These are phyloP conservation scores for Montipora capitata DNA, from an alignment of 92 coral and sea anemone genomes.

Conservation along the genomic window DNA sequence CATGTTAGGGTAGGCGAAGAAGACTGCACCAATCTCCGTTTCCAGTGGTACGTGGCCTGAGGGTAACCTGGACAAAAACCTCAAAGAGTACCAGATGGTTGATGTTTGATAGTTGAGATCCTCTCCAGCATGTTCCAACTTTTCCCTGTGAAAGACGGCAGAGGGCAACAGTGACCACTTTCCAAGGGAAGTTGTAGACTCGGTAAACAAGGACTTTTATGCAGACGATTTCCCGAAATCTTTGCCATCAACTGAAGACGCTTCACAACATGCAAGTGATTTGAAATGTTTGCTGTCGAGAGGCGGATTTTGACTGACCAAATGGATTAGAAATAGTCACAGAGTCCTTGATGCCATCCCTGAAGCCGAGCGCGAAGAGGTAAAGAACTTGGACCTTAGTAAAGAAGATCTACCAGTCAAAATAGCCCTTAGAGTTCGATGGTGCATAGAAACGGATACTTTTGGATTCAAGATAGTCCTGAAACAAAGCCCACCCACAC, in stretches of 20 bases:
- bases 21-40: constrained; percentile 22
- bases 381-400: constrained; percentile 10
- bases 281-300: neutral
- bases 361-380: neutral
- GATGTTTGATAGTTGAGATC: constrained; percentile 11
- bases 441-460: constrained; percentile 29
- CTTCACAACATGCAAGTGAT: neutral
- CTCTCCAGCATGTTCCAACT: constrained; percentile 52
- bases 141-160: constrained; percentile 15
- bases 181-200: neutral
- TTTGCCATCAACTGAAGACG: neutral
- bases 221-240: constrained; percentile 19
- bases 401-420: constrained; percentile 20
- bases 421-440: constrained; percentile 35
- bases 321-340: constrained; percentile 19
- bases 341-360: constrained; percentile 11
- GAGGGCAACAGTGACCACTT: constrained; percentile 9
- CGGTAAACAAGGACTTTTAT: constrained; percentile 10
- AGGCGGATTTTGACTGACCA: constrained; percentile 28
- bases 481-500: constrained; percentile 23
- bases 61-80: constrained; percentile 16
- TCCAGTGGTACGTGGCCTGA: constrained; percentile 60
- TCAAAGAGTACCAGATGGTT: neutral
- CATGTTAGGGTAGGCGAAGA: constrained; percentile 21
- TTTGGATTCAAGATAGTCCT: neutral